These are phyloP conservation scores for Epinephelus malabaricus DNA, from an alignment of 2,797 vertebrate genomes.

Conservation along the genomic window DNA sequence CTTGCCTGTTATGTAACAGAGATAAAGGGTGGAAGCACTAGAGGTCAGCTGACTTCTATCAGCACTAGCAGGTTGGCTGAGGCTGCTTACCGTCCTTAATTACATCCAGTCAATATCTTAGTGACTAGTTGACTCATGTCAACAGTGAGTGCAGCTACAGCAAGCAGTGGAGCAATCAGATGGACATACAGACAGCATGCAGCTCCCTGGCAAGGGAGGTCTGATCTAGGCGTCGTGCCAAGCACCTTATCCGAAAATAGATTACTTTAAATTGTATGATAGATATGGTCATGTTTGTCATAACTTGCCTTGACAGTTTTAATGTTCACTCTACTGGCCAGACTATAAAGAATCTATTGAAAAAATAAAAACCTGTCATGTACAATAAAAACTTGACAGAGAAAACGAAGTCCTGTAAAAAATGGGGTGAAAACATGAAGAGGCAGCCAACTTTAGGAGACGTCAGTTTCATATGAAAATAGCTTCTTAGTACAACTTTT, in stretches of 20 bases:
- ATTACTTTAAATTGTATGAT: constrained; percentile 3
- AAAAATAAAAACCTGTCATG: constrained; percentile 2
- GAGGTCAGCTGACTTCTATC: constrained; percentile 50
- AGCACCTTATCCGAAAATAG: constrained; percentile 24
- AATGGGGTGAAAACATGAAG: constrained; percentile 19
- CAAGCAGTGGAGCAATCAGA: constrained; percentile 41
- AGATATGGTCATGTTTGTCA: constrained; percentile 23
- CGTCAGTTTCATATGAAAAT: background rate
- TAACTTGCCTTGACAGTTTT: constrained; percentile 33
- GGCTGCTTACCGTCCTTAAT: constrained; percentile 15
- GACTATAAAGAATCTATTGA: background rate
- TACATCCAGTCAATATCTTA: constrained; percentile 9
- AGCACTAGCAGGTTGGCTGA: constrained; percentile 21
- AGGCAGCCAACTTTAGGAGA: constrained; percentile 2
- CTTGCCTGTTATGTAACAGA: constrained; percentile 34
- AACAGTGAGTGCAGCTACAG: constrained; percentile 11
- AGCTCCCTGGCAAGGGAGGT: background rate
- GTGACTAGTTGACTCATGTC: constrained; percentile 42
- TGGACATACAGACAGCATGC: constrained; percentile 22
- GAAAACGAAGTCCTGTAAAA: too few species aligned
- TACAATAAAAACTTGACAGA: too few species aligned
- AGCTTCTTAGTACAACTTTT: background rate
- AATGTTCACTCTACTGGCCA: constrained; percentile 6
- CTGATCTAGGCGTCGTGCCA: background rate
- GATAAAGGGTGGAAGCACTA: background rate